Conservation (phyloP, 2,888 invertebrate species). For the Lordiphosa fenestrarum region DNA sequence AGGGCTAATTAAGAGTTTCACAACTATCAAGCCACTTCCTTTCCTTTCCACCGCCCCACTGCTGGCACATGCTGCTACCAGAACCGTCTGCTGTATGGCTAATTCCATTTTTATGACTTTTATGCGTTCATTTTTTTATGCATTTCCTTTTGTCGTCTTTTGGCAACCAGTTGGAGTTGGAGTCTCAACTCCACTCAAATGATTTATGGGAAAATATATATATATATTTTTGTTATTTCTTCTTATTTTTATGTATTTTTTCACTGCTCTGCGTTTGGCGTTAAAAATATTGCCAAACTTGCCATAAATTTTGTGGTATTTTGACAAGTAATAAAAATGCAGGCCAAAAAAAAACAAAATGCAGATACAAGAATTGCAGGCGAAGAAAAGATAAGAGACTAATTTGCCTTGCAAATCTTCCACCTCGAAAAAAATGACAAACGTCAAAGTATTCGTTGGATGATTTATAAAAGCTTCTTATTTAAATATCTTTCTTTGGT, state of each 20-base stretch:
- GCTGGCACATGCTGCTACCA: neutral
- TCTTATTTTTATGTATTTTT: constrained; percentile 32
- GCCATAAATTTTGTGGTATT: constrained; percentile 67
- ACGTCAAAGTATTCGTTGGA: constrained; percentile 42
- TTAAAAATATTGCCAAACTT: constrained; percentile 66
- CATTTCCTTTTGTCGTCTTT: constrained; percentile 23
- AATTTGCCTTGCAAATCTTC: constrained; percentile 55
- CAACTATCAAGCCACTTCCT: neutral
- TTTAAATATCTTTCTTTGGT: constrained; percentile 1
- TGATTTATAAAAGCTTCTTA: constrained; percentile 54
- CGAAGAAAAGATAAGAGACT: constrained; percentile 31
- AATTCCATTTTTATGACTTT: constrained; percentile 71
- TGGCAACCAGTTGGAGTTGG: constrained; percentile 25
- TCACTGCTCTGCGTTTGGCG: constrained; percentile 50
- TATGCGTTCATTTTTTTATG: constrained; percentile 45
- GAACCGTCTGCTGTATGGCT: constrained; percentile 47
- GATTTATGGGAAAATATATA: constrained; percentile 52
- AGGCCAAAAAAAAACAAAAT: constrained; percentile 48
- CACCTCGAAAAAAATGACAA: constrained; percentile 42
- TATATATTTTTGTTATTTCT: constrained; percentile 13
- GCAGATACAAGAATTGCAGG: constrained; percentile 44
- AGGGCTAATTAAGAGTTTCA: neutral
- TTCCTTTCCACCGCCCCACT: too few relatives aligned
- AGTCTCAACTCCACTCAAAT: constrained; percentile 37
- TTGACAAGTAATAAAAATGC: constrained; percentile 74